Evolutionary conservation across 2,797 vertebrate species (phyloP).

Genomic region (Oreortyx pictus): DNA sequence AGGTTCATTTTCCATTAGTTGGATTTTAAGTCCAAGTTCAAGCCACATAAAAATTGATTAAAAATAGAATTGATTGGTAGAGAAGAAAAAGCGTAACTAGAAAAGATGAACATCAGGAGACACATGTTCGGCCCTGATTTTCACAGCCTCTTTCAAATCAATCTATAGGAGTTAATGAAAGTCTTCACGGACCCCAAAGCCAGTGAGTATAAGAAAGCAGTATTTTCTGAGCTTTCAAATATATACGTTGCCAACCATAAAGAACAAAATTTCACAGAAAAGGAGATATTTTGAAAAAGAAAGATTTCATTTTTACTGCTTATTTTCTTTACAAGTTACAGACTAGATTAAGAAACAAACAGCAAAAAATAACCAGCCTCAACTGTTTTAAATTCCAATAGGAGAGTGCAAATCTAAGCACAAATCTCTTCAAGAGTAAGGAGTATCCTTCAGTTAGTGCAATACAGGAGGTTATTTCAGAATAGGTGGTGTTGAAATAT

Average conservation of each 20-base stretch:
- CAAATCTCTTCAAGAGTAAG: not conserved
- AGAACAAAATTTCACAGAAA: not conserved
- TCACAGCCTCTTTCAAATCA: not conserved
- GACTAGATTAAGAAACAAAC: not conserved
- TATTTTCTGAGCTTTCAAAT: not conserved
- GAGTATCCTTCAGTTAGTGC: not conserved
- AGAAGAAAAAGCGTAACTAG: not conserved
- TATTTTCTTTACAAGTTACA: not conserved
- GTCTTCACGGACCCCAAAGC: not conserved
- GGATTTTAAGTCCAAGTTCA: not conserved
- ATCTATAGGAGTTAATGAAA: not conserved
- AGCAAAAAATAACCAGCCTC: not conserved
- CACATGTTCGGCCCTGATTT: not conserved
- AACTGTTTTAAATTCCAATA: not conserved
- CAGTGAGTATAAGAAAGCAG: not conserved
- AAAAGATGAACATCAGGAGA: not conserved
- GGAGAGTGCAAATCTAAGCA: not conserved
- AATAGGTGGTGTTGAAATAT: not conserved
- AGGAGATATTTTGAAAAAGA: not conserved
- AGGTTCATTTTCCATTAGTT: not conserved
- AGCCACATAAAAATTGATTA: not conserved
- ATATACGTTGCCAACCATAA: not conserved
- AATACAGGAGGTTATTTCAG: not conserved
- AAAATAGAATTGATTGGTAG: not conserved
- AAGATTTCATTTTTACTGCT: not conserved